These are phyloP conservation scores for Rhinogobio ventralis DNA, from an alignment of 2,797 vertebrate species.

Conservation along the genomic window DNA sequence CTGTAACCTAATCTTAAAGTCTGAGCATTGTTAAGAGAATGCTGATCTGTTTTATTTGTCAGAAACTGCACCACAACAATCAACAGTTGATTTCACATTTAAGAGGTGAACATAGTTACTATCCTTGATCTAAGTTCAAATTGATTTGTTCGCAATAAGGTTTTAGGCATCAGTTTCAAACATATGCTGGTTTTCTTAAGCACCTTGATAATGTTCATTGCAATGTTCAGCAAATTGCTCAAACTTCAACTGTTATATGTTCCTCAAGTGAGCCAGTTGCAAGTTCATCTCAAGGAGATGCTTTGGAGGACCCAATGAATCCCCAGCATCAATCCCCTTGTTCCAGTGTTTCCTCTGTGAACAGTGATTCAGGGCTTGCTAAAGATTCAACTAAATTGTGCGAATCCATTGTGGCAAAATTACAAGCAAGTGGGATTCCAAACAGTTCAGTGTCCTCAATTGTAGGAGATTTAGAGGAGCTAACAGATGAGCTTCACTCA, in stretches of 20 bases:
- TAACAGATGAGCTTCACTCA: conserved; percentile 54
- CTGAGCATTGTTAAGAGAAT: no score
- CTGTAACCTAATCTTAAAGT: no score
- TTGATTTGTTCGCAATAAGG: conserved; percentile 53
- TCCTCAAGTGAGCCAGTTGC: conserved; percentile 51
- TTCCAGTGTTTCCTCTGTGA: conserved; percentile 40
- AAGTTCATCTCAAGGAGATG: conserved; percentile 43
- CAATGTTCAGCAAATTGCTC: conserved; percentile 55
- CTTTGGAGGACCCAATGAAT: conserved; percentile 37
- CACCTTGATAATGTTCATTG: conserved; percentile 60
- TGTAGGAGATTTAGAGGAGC: conserved; percentile 59
- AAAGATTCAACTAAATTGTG: conserved; percentile 52
- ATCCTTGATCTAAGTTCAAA: not conserved
- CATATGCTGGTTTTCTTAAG: conserved; percentile 54
- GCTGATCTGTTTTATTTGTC: no score
- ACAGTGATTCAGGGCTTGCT: conserved; percentile 20
- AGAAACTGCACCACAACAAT: no score
- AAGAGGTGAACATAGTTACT: no score
- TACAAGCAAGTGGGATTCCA: conserved; percentile 56
- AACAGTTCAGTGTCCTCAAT: conserved; percentile 57
- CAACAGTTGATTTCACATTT: no score
- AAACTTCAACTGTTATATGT: conserved; percentile 45
- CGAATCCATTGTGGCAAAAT: conserved; percentile 56
- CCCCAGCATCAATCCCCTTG: conserved; percentile 28
- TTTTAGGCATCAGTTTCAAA: conserved; percentile 59